Evolutionary conservation across 2,113 vertebrate species (phyloP).

Genomic region (Noctilio leporinus): DNA sequence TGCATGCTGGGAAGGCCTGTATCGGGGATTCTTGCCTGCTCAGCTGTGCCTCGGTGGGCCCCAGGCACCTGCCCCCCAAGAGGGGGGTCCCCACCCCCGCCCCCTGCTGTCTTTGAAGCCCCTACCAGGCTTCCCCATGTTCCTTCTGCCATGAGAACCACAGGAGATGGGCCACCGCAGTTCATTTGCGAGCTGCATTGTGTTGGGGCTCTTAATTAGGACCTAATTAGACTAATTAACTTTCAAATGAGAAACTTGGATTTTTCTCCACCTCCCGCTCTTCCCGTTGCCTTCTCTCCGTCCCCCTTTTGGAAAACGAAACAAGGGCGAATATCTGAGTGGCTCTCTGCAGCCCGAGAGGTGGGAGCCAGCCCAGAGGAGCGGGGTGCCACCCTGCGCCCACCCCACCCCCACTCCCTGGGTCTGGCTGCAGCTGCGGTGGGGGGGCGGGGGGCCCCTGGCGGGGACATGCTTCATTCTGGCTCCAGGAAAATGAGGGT

Average conservation of each 20-base stretch:
- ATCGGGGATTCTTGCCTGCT: not conserved
- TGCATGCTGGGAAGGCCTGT: not conserved
- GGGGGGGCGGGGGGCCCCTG: not conserved
- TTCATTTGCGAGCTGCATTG: slow-evolving; percentile 75
- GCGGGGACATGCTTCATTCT: no score
- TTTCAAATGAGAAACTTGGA: slow-evolving; percentile 84
- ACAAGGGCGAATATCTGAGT: slow-evolving; percentile 81
- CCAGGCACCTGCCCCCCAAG: not conserved
- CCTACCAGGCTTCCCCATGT: not conserved
- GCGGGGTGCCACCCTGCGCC: fast-evolving
- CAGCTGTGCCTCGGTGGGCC: not conserved
- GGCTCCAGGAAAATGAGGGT: not conserved
- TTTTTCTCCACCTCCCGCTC: not conserved
- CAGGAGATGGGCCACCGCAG: slow-evolving; percentile 55
- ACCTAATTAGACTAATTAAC: slow-evolving; percentile 90
- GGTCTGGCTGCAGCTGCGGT: fast-evolving
- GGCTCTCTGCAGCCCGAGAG: not conserved
- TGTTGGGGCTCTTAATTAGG: slow-evolving; percentile 87
- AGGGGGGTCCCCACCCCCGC: not conserved
- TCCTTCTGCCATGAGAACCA: slow-evolving; percentile 36
- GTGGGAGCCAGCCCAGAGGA: not conserved
- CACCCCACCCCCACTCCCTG: fast-evolving
- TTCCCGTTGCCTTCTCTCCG: slow-evolving; percentile 52
- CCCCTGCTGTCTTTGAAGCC: not conserved
- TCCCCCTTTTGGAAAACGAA: slow-evolving; percentile 50